Evolutionary conservation across 1,140 invertebrate species (phyloP).

Genomic region (Agrilus planipennis): DNA sequence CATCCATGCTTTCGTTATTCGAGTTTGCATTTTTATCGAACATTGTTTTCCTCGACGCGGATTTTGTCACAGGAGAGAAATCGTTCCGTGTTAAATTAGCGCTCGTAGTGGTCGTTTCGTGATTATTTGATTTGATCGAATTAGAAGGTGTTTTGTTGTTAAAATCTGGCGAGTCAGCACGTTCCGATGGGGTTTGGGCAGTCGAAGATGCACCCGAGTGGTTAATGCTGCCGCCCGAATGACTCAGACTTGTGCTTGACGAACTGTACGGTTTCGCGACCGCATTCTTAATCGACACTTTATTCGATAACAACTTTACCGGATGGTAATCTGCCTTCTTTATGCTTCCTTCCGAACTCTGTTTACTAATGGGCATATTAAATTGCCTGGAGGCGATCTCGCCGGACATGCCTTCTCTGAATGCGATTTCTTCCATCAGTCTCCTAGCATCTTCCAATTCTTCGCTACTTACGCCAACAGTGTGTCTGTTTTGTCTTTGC

Average conservation of each 20-base stretch:
- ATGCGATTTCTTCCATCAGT: slow-evolving; percentile 52
- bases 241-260: slow-evolving; percentile 14
- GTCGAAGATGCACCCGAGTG: slow-evolving; percentile 22
- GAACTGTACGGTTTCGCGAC: slow-evolving; percentile 33
- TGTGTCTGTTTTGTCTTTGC: slow-evolving; percentile 52
- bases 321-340: slow-evolving; percentile 14
- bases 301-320: slow-evolving; percentile 20
- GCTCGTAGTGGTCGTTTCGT: no score
- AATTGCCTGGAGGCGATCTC: slow-evolving; percentile 21
- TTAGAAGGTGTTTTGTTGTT: no score
- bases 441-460: slow-evolving; percentile 63
- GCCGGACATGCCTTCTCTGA: slow-evolving; percentile 21
- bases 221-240: no score
- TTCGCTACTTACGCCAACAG: slow-evolving; percentile 66
- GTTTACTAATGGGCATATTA: slow-evolving; percentile 15
- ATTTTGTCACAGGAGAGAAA: no score
- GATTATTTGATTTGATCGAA: no score
- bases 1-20: no score
- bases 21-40: no score
- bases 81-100: no score
- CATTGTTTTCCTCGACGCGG: no score
- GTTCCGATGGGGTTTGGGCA: slow-evolving; percentile 26
- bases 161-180: slow-evolving; percentile 17
- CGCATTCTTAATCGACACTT: slow-evolving; percentile 31
- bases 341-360: slow-evolving; percentile 27